These are phyloP conservation scores for Nudaria mundana DNA, from an alignment of 2,888 invertebrate genomes.

Conservation along the genomic window DNA sequence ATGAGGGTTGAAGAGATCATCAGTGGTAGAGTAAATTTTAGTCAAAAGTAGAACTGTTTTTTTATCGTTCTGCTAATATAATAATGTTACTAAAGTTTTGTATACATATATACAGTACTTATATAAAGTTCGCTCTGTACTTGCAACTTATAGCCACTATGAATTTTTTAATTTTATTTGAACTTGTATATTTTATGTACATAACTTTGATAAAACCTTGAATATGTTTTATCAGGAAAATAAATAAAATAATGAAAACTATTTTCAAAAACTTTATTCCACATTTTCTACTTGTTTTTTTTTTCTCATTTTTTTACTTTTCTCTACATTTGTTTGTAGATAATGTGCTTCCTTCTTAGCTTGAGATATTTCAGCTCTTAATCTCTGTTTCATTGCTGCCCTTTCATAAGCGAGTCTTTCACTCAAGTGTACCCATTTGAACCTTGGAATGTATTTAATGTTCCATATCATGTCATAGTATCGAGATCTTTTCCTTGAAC, in stretches of 20 bases:
- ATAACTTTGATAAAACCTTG: no score
- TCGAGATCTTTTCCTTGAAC: constrained; percentile 90
- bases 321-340: constrained; percentile 91
- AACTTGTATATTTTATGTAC: no score
- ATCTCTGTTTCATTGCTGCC: constrained; percentile 92
- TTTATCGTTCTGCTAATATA: background rate
- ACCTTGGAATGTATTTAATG: constrained; percentile 96
- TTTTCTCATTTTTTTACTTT: constrained; percentile 85
- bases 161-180: no score
- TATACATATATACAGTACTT: no score
- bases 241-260: background rate
- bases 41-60: constrained; percentile 8
- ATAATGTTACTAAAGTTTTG: no score
- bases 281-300: constrained; percentile 42
- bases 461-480: constrained; percentile 97
- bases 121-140: no score
- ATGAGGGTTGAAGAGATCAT: constrained; percentile 73
- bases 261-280: constrained; percentile 16
- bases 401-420: constrained; percentile 96
- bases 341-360: constrained; percentile 95
- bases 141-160: no score
- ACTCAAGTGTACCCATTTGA: constrained; percentile 97
- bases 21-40: constrained; percentile 58
- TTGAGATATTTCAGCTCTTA: constrained; percentile 93
- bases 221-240: no score